Evolutionary conservation across 1,140 invertebrate species (phyloP), one percentile per base, ranked within the genome.

Genomic region (Muscidifurax raptorellus): DNA sequence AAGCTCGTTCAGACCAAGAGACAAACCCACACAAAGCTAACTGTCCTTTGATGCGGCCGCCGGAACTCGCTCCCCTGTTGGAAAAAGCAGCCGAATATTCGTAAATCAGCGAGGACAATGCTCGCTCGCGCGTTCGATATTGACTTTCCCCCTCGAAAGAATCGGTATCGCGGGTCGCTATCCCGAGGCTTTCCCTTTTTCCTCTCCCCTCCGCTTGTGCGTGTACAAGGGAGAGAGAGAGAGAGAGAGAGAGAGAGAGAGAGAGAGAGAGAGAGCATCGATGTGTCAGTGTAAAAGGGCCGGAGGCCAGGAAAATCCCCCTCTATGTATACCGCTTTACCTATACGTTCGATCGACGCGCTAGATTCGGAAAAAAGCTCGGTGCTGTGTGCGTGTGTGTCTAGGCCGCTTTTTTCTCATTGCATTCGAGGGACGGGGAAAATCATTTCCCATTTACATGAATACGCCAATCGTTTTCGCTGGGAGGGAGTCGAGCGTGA

Each of bases 71-170:
- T 22, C 52, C 22, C n/a, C n/a, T n/a, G n/a, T n/a, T 22, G 52
- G 40, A 81, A 52, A n/a, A 28, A 9, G 28, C 27, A 13, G n/a
- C 71, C 47, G n/a, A 32, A 40, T 78, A 83, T 86, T 83, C 84
- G 85, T 89, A 87, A 89, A 86, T 87, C 88, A 88, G 87, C 10
- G 77, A 44, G 64, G 69, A 83, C 85, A 88, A 85, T 86, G 83
- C 47, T 28, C n/a, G 52, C 52, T 59, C 22, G 52, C 22, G n/a
- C 82, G 82, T 80, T 85, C 78, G 85, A 80, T 86, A 87, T 86
- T 82, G 82, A 84, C 84, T 81, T 40, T 30, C 32, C 3, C 40
- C n/a, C 79, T 25, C 3, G 7, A 28, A 36, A 74, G 32, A 76
- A 13, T 52, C 75, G 44, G n/a, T 52, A 77, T 44, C 40, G 40